phyloP scores from a whole-genome alignment of 2,888 invertebrate species.

The Drepanosiphum platanoidis region DNA sequence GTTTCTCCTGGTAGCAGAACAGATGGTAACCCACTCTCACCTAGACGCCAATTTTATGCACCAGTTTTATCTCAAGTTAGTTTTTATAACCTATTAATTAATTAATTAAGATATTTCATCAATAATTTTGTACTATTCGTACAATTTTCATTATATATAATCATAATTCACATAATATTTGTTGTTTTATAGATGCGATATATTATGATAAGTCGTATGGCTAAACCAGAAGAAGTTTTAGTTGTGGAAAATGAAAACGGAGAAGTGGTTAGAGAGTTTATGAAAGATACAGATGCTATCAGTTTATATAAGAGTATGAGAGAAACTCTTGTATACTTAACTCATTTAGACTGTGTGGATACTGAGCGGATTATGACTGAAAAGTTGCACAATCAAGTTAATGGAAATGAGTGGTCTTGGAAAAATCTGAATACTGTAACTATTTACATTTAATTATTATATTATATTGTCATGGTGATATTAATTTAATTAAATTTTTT shows the following conservation, averaged over 20 bases:
- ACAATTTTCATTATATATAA: too few species aligned
- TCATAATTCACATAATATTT: constrained; percentile 45
- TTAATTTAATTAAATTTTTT: constrained; percentile 60
- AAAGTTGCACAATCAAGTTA: constrained; percentile 97
- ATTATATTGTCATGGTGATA: constrained; percentile 57
- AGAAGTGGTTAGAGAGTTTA: constrained; percentile 98
- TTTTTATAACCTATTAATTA: constrained; percentile 12
- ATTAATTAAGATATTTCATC: neutral
- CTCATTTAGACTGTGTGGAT: constrained; percentile 97
- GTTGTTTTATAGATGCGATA: constrained; percentile 75
- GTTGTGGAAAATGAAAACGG: constrained; percentile 99
- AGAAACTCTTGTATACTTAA: constrained; percentile 96
- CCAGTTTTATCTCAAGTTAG: constrained; percentile 79
- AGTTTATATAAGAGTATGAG: constrained; percentile 99
- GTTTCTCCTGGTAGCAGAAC: constrained; percentile 58
- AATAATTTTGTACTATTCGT: constrained; percentile 2
- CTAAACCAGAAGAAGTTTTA: constrained; percentile 98
- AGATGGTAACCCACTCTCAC: constrained; percentile 66
- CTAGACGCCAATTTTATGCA: constrained; percentile 79
- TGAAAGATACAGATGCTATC: constrained; percentile 99
- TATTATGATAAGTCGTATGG: constrained; percentile 99
- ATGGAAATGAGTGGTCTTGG: constrained; percentile 99
- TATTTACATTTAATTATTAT: constrained; percentile 36
- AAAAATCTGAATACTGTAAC: constrained; percentile 94
- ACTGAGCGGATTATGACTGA: constrained; percentile 99